Base-by-base conservation (phyloP, 2,888 invertebrate species). In the Imbricaverruca yamaguchii region DNA sequence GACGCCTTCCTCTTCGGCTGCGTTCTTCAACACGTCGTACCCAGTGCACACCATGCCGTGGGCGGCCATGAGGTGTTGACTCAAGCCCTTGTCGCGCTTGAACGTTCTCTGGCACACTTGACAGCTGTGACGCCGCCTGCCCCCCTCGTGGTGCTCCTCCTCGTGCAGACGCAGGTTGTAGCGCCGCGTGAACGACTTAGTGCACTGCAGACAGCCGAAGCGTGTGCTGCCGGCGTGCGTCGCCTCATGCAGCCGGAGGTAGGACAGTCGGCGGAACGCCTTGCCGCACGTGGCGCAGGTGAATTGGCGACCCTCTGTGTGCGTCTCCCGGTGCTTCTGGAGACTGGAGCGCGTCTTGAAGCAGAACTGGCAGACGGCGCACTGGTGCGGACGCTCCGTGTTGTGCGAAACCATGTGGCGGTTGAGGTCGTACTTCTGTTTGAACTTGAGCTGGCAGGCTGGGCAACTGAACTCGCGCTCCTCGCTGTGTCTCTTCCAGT, bases 351-450 rank as follows among this genome's bases (percentile, higher is more conserved):
- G 78, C 2, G 56, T 78, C 78, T 78, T 78, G 57, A 78, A 78
- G 23, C 56, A n/a, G 23, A 78, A n/a, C 12, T n/a, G 57, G 15
- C 78, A 78, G 15, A 57, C 23, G 13, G 9, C 10, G 57, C 78
- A 78, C 23, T 12, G 57, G 57, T 57, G 57, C 23, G 78, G 78
- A 7, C 78, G 56, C n/a, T 57, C 56, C 4, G 56, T 78, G 78
- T n/a, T 78, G 57, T 78, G 78, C 0, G 78, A 56, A 13, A 57
- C 56, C 56, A 56, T 57, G 57, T 78, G 78, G 2, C 78, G 78
- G 25, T n/a, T 78, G 12, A 78, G 78, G 57, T 78, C 78, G 57
- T 78, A 78, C 15, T 78, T 78, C 78, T 78, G 78, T 23, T 78
- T 78, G 57, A 78, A 78, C 15, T 57, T 78, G 56, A 78, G 56